Conservation (phyloP, 2,888 invertebrate species). For the Mythimna albipuncta region DNA sequence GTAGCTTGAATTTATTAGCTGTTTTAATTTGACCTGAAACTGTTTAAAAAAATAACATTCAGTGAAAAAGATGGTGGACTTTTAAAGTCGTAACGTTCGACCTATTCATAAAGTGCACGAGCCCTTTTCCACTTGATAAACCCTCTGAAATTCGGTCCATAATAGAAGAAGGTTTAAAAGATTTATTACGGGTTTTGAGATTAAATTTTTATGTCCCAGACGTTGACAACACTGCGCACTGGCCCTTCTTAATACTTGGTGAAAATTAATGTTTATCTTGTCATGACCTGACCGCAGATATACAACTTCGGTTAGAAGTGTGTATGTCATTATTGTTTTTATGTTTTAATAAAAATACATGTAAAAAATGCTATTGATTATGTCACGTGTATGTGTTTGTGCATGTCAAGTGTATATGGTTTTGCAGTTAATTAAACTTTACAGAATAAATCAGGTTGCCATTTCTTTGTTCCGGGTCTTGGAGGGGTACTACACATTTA, state of each 20-base stretch:
- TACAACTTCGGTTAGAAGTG: too few species aligned
- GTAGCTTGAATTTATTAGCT: constrained; percentile 1
- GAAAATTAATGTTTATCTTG: not conserved
- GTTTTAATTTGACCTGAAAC: constrained; percentile 29
- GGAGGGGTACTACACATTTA: constrained; percentile 7
- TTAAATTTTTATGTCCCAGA: constrained; percentile 50
- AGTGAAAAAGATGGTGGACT: constrained; percentile 16
- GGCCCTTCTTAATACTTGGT: not conserved
- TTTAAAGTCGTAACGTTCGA: constrained; percentile 37
- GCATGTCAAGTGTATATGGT: too few species aligned
- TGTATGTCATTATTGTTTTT: too few species aligned
- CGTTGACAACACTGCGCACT: constrained; percentile 17
- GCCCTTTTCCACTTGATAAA: constrained; percentile 64
- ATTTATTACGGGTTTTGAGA: constrained; percentile 58
- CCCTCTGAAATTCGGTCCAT: constrained; percentile 53
- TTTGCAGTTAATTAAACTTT: constrained; percentile 24
- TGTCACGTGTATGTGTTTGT: too few species aligned
- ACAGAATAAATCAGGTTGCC: constrained; percentile 4
- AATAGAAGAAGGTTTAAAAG: constrained; percentile 62
- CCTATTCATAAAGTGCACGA: constrained; percentile 45
- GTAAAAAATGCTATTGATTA: too few species aligned
- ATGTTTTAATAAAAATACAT: too few species aligned
- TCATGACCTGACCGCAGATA: too few species aligned
- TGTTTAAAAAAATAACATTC: constrained; percentile 12
- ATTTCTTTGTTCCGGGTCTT: constrained; percentile 4